Conservation (phyloP, 2,797 vertebrate genomes). For the Phaenicophaeus curvirostris region DNA sequence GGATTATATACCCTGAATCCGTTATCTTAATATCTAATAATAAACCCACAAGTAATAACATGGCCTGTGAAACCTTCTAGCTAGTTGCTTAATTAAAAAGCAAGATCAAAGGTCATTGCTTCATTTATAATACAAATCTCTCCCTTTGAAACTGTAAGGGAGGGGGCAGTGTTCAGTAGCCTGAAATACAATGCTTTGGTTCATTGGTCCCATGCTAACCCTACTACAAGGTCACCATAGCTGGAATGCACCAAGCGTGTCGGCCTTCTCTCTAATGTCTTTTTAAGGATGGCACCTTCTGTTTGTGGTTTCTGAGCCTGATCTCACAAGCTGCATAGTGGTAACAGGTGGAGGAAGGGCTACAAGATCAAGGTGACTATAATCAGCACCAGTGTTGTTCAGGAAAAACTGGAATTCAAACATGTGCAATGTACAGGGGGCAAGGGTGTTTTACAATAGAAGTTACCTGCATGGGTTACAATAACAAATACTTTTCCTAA, state of each 20-base stretch:
- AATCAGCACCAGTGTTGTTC: not conserved
- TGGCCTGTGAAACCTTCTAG: not conserved
- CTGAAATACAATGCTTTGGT: not conserved
- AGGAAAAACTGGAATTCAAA: not conserved
- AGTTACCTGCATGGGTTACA: not conserved
- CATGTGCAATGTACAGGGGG: fast-evolving
- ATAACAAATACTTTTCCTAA: not conserved
- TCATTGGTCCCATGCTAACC: not conserved
- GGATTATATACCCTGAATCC: not conserved
- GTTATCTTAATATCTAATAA: conserved; percentile 47
- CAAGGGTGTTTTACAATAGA: not conserved
- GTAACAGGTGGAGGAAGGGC: not conserved
- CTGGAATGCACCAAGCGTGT: not conserved
- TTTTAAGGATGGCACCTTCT: not conserved
- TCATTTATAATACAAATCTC: conserved; percentile 42
- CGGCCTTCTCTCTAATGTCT: fast-evolving
- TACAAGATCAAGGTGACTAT: not conserved
- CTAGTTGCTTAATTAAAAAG: conserved; percentile 54
- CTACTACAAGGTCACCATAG: not conserved
- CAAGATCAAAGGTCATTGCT: conserved; percentile 41
- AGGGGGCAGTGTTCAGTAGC: not conserved
- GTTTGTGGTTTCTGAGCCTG: not conserved
- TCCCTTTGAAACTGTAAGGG: not conserved
- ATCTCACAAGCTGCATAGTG: not conserved
- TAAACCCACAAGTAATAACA: conserved; percentile 33